These are phyloP conservation scores for Mormyrops attenuatus DNA, from an alignment of 2,797 vertebrate genomes.

Conservation along the genomic window DNA sequence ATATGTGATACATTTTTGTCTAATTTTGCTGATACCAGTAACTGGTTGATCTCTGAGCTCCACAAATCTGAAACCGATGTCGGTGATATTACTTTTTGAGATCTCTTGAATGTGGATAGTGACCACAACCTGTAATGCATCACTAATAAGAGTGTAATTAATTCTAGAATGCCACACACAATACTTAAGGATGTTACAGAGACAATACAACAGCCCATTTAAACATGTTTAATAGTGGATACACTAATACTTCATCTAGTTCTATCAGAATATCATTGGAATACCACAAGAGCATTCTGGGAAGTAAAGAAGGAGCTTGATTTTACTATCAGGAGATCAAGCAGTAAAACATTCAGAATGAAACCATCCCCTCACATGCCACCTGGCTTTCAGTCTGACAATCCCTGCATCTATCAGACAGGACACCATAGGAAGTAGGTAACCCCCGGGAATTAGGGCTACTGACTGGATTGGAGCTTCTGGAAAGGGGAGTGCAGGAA, in stretches of 20 bases:
- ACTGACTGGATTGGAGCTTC: not conserved
- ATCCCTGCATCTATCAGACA: not conserved
- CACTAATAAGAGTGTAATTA: not conserved
- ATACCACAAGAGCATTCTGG: not conserved
- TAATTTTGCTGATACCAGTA: not conserved
- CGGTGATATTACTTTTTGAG: not conserved
- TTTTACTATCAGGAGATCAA: not conserved
- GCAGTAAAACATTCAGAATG: not conserved
- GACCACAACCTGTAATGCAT: not conserved
- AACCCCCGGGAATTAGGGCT: not conserved
- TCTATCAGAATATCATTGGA: not conserved
- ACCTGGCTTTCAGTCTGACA: not conserved
- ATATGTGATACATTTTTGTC: not conserved
- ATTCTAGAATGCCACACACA: not conserved
- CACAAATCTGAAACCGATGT: not conserved
- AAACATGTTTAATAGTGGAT: not conserved
- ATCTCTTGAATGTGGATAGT: not conserved
- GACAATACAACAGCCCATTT: not conserved
- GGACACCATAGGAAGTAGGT: not conserved
- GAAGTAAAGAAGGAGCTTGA: not conserved
- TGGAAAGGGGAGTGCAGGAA: not conserved
- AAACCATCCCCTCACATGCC: not conserved
- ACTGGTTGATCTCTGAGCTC: not conserved
- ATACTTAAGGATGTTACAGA: not conserved
- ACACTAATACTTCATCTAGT: not conserved